A percentile compares a stretch with the other conserved stretches of the same genome.
Evolutionary conservation across 2,113 vertebrate genomes (phyloP).

Genomic region (Hyperoodon ampullatus): DNA sequence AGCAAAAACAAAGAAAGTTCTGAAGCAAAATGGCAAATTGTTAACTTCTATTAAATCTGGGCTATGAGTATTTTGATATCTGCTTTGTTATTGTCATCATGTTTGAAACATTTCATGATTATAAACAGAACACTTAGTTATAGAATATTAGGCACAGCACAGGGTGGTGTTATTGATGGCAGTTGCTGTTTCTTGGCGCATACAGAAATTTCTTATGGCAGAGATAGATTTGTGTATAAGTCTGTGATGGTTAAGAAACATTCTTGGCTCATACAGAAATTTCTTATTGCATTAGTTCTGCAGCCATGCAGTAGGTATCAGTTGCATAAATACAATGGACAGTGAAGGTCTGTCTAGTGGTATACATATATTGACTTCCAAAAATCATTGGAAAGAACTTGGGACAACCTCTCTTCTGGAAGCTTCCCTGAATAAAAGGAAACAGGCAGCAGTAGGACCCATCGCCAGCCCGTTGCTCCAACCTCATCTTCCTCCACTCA

Average conservation of each 20-base stretch:
- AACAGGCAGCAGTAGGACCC: background rate
- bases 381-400: background rate
- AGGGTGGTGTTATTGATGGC: background rate
- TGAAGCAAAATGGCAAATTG: background rate
- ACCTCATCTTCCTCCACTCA: background rate
- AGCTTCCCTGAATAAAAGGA: background rate
- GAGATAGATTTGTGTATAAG: too few relatives aligned
- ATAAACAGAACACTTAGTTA: background rate
- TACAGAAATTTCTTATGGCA: too few relatives aligned
- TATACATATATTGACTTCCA: background rate
- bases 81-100: background rate
- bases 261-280: background rate
- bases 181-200: background rate
- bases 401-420: background rate
- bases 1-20: background rate
- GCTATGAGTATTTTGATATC: background rate
- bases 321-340: background rate
- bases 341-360: background rate
- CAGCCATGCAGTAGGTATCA: background rate
- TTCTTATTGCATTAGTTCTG: background rate
- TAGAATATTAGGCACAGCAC: background rate
- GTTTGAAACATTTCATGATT: background rate
- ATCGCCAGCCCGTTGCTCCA: background rate
- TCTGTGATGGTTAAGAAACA: too few relatives aligned
- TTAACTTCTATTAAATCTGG: background rate